These are phyloP conservation scores for Oreohelix idahoensis DNA, from an alignment of 1,140 invertebrate species.

Conservation along the genomic window DNA sequence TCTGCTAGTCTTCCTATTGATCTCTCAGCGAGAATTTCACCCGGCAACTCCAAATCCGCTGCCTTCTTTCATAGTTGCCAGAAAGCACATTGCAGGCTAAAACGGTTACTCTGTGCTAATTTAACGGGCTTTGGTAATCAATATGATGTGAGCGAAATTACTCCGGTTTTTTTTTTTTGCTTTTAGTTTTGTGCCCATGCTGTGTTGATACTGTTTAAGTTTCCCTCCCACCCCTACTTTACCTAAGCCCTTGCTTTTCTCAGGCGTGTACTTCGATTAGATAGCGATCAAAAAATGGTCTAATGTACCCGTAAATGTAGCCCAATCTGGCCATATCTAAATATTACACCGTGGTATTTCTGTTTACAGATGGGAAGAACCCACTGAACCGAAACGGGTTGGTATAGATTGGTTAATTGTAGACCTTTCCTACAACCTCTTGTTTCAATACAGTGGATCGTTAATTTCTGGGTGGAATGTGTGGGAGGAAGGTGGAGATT, in stretches of 20 bases:
- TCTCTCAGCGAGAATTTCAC: neutral
- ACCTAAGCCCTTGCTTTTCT: neutral
- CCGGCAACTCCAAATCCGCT: neutral
- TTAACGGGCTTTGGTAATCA: neutral
- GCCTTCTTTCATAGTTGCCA: neutral
- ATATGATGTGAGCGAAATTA: neutral
- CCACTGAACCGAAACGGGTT: too few species aligned
- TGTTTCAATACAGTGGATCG: too few species aligned
- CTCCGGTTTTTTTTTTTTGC: neutral
- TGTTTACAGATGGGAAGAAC: too few species aligned
- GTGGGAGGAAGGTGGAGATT: too few species aligned
- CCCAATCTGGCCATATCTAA: neutral
- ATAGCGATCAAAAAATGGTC: neutral
- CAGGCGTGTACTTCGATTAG: neutral
- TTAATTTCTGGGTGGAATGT: too few species aligned
- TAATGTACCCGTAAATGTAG: neutral
- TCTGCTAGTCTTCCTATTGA: neutral
- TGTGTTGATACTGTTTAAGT: neutral
- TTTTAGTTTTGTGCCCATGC: neutral
- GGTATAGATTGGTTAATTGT: too few species aligned
- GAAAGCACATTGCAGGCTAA: neutral
- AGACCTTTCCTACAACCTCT: too few species aligned
- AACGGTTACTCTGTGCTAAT: neutral
- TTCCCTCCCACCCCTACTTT: neutral
- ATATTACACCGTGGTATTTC: too few species aligned